Evolutionary conservation across 2,113 vertebrate species (phyloP), one percentile per base, ranked within the genome.

Genomic region (Petromus typicus): DNA sequence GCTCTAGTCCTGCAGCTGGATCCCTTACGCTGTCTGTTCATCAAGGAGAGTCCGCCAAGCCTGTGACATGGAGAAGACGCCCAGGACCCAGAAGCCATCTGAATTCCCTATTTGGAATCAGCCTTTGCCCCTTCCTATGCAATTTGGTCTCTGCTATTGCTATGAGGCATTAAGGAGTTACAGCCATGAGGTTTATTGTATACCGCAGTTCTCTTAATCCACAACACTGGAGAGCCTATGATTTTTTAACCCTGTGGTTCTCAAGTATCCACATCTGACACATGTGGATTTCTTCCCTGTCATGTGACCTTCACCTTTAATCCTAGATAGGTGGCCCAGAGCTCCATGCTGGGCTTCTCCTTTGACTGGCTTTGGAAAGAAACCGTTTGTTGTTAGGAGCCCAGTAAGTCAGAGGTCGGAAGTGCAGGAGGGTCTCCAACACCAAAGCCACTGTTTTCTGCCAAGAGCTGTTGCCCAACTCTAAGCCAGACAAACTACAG

Each of bases 321-420:
- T 54, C 85, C 57, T 27, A 3, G 57, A 27, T 69, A 93, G 14
- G 34, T 71, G 34, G 67, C 90, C 86, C 48, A 82, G 51, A 54
- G 51, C 86, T 69, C 73, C 84, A 5, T 3, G 32, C 27, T 66
- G 80, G 34, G 4, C 17, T 81, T 83, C 40, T 89, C 54, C 32
- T 34, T 30, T 37, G 7, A 45, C 43, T 18, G 12, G 23, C 56
- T 91, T 84, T 76, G 57, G 48, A 45, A 78, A n/a, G 45, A 86
- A 87, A 73, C 40, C 5, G 43, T 78, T 76, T 27, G 63, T 71
- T 73, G 43, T 89, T 73, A 22, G 51, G 69, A 23, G 40, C 32
- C 45, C 37, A 37, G 34, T 90, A 84, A 18, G 34, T 43, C 75
- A 83, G 59, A 64, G 84, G 64, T 87, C 89, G 76, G 59, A 97